phyloP scores from a whole-genome alignment of 1,140 invertebrate genomes.

The Eriosoma lanigerum region DNA sequence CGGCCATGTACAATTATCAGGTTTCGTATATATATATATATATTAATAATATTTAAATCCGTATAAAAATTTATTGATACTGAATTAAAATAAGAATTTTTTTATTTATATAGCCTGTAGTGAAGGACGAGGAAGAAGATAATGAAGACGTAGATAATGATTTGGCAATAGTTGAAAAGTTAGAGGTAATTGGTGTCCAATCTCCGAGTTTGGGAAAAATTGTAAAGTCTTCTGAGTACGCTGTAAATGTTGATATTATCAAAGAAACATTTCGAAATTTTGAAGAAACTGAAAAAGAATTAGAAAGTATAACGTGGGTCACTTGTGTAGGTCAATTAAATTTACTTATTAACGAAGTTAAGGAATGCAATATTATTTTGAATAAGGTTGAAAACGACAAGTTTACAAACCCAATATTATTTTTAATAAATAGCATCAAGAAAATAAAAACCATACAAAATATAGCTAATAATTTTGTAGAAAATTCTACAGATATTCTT shows the following conservation, averaged over 20 bases:
- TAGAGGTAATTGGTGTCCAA: neutral
- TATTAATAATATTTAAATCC: too few species aligned
- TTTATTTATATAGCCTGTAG: neutral
- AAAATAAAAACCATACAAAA: constrained; percentile 11
- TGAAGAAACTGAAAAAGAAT: neutral
- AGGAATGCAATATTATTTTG: neutral
- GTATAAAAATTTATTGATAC: too few species aligned
- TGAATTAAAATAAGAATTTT: neutral
- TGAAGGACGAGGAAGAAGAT: neutral
- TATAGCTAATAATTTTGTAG: constrained; percentile 1
- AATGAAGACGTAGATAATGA: neutral
- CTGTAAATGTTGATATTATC: neutral
- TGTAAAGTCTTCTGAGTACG: neutral
- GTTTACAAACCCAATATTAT: constrained; percentile 7
- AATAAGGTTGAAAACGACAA: neutral
- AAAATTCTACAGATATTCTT: neutral
- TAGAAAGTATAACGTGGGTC: neutral
- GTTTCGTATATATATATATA: too few species aligned
- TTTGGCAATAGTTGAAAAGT: neutral
- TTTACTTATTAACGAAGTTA: neutral
- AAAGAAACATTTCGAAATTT: neutral
- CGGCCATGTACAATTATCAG: too few species aligned
- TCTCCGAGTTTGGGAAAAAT: neutral
- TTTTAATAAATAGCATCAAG: neutral
- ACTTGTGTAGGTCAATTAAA: constrained; percentile 1